These are phyloP conservation scores for Pseudorectes ferrugineus DNA, from an alignment of 2,113 vertebrate genomes.

Conservation along the genomic window DNA sequence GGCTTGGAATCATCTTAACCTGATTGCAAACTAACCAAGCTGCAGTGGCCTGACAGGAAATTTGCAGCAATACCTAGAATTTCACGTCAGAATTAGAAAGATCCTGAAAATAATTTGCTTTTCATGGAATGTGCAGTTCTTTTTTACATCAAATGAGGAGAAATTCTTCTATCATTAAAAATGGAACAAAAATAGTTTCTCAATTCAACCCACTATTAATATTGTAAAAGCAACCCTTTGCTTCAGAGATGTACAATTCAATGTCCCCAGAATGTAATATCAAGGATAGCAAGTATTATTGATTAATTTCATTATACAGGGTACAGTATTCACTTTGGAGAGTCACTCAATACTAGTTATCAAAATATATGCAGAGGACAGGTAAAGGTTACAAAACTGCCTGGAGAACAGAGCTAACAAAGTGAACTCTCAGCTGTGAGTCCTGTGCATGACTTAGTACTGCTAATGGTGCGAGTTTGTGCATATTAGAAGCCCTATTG, in stretches of 20 bases:
- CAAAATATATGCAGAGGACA: constrained; percentile 29
- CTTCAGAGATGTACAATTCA: neutral
- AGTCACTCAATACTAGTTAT: constrained; percentile 46
- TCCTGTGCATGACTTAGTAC: neutral
- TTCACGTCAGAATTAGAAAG: neutral
- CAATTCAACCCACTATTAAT: neutral
- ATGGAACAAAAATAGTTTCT: neutral
- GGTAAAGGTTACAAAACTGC: constrained; percentile 6
- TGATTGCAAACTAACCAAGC: neutral
- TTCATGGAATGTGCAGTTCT: neutral
- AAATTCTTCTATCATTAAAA: neutral
- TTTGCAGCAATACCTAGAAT: neutral
- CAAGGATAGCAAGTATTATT: constrained; percentile 11
- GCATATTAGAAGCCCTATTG: neutral
- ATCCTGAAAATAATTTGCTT: neutral
- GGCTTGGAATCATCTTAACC: neutral
- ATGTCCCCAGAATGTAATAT: neutral
- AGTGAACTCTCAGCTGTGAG: neutral
- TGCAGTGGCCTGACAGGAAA: neutral
- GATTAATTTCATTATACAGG: constrained; percentile 18
- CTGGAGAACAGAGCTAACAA: neutral
- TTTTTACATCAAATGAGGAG: neutral
- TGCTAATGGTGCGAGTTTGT: neutral
- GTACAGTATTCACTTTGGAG: constrained; percentile 16
- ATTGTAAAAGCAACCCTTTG: neutral